Conservation (phyloP, 2,888 invertebrate species). For the Synanthedon formicaeformis region DNA sequence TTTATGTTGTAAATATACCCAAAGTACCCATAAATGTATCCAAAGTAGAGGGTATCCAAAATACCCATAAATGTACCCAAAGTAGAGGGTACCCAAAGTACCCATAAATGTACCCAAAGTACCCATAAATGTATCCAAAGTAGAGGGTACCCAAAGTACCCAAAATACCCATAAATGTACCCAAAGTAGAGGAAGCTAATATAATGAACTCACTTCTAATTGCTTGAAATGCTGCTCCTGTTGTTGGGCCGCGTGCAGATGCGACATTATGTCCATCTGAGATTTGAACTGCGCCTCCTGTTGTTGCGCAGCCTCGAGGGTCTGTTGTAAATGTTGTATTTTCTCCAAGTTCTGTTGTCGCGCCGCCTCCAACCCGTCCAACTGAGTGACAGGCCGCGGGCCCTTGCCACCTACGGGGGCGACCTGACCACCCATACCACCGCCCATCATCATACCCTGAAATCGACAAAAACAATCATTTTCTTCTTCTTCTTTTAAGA, state of each 20-base stretch:
- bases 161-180: no score
- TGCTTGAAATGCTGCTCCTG: constrained; percentile 85
- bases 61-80: no score
- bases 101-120: no score
- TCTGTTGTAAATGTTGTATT: constrained; percentile 80
- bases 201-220: constrained; percentile 65
- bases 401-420: constrained; percentile 42
- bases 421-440: constrained; percentile 38
- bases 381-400: constrained; percentile 38
- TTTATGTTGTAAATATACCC: no score
- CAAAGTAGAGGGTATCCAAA: no score
- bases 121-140: no score
- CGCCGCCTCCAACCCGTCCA: constrained; percentile 77
- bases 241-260: constrained; percentile 81
- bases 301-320: constrained; percentile 83
- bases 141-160: no score
- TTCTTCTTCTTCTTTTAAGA: not conserved
- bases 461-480: not conserved
- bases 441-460: constrained; percentile 48
- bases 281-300: constrained; percentile 81
- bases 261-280: constrained; percentile 79
- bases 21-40: no score
- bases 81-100: no score
- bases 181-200: no score
- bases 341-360: constrained; percentile 83